A percentile compares a stretch with the other conserved stretches of the same genome.
These are phyloP conservation scores for Drosophila mayaguana DNA, from an alignment of 2,888 invertebrate genomes.

Conservation along the genomic window DNA sequence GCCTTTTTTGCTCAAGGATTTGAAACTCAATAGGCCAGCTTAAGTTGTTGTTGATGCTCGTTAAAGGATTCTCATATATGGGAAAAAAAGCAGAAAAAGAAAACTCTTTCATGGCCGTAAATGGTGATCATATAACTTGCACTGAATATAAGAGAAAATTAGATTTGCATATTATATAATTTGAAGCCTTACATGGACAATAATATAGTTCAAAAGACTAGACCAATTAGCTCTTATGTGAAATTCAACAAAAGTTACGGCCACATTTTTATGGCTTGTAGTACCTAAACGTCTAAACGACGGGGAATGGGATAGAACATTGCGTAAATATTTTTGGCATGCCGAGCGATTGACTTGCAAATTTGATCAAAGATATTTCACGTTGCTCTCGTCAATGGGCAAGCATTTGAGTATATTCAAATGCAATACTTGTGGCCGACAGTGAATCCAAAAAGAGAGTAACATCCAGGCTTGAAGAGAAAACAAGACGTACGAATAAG, in stretches of 20 bases:
- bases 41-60: neutral
- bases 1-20: conserved; percentile 25
- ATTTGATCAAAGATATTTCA: conserved; percentile 70
- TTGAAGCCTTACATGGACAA: neutral
- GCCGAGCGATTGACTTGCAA: conserved; percentile 63
- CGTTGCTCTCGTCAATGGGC: conserved; percentile 41
- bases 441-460: conserved; percentile 26
- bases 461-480: conserved; percentile 24
- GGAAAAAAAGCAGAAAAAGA: neutral
- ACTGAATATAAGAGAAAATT: neutral
- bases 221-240: neutral
- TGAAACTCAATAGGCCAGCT: neutral
- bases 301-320: neutral
- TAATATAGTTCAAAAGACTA: neutral
- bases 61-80: conserved; percentile 29
- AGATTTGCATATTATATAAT: neutral
- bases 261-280: neutral
- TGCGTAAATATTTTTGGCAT: conserved; percentile 32
- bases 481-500: conserved; percentile 26
- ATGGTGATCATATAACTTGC: neutral
- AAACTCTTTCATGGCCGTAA: neutral
- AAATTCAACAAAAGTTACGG: neutral
- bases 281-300: neutral
- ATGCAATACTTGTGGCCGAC: conserved; percentile 52
- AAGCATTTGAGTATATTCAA: conserved; percentile 47